Conservation (phyloP, 1,140 invertebrate genomes). For the Yoshiicerus persimilis region DNA sequence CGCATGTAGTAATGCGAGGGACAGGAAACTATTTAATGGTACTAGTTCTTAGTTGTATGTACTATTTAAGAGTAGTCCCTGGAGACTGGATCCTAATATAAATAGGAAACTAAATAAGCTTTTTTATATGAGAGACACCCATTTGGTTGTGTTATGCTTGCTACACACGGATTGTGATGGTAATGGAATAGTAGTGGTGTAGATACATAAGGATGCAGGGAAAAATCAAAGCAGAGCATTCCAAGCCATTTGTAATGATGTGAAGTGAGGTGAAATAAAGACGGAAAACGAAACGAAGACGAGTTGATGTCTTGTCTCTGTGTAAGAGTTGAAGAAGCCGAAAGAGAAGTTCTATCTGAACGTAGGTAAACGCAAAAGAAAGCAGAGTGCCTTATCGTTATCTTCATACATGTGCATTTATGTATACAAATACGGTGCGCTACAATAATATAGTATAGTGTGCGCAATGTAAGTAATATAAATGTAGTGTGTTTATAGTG, state of each 20-base stretch:
- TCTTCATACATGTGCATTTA: neutral
- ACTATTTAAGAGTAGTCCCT: neutral
- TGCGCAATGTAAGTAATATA: neutral
- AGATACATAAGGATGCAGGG: neutral
- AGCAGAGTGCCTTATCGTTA: neutral
- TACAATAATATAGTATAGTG: neutral
- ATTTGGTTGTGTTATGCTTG: neutral
- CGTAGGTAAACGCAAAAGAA: neutral
- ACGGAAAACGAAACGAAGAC: neutral
- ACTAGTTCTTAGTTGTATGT: neutral
- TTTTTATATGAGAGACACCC: neutral
- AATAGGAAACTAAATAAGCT: neutral
- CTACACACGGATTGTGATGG: neutral
- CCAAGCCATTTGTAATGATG: neutral
- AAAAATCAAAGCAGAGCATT: neutral
- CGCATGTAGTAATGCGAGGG: neutral
- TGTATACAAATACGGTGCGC: neutral
- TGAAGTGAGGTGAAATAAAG: constrained; percentile 6
- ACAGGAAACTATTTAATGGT: neutral
- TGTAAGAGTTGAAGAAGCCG: neutral
- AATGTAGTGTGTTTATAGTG: neutral
- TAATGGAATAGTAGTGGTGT: neutral
- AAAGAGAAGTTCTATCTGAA: neutral
- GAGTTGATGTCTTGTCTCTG: neutral
- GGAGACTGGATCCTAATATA: neutral